Base-by-base conservation (phyloP, 2,888 invertebrate genomes). In the Harmothoe impar region DNA sequence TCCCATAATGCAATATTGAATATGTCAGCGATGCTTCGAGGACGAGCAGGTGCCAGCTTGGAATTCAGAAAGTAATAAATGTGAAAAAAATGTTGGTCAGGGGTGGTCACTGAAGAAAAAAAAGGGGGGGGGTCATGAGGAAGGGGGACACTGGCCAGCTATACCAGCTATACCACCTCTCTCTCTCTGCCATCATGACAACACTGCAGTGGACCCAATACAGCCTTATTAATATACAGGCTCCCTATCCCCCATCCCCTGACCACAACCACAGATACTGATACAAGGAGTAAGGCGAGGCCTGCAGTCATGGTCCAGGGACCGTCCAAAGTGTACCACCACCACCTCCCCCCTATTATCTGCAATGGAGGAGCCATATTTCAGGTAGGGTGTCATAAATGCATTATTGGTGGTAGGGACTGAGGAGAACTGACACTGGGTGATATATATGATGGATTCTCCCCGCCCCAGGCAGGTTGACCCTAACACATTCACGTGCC, bases 401-500 rank as follows among this genome's bases (percentile, higher is more conserved):
- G 29, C 72, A 25, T 72, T 72, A 72, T 72, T 72, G 72, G 72
- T 29, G 72, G 29, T 29, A 3, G 29, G 25, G 31, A 31, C 29
- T 72, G 17, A 72, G 72, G 72, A 20, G 31, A 7, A 0, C 72
- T 72, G 72, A 29, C 72, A 29, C 29, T 7, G 23, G 23, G 62
- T n/a, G n/a, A n/a, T 62, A n/a, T 62, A n/a, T 72, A 31, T 25
- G 72, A 72, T 3, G 29, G 29, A 72, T 72, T n/a, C 72, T 29
- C 72, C 29, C 25, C 12, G 29, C 72, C 72, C 29, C 29, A 31
- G 72, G 72, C 72, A 72, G 15, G 72, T 72, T 25, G 31, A 25
- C 72, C 72, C 29, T 29, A 23, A 72, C 72, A 29, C 62, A n/a
- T 62, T 62, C 72, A 72, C 72, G 29, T 72, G 72, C n/a, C 62